A percentile compares a stretch with the other conserved stretches of the same genome.
phyloP scores from a whole-genome alignment of 2,113 vertebrate genomes.

The Phodopus roborovskii region DNA sequence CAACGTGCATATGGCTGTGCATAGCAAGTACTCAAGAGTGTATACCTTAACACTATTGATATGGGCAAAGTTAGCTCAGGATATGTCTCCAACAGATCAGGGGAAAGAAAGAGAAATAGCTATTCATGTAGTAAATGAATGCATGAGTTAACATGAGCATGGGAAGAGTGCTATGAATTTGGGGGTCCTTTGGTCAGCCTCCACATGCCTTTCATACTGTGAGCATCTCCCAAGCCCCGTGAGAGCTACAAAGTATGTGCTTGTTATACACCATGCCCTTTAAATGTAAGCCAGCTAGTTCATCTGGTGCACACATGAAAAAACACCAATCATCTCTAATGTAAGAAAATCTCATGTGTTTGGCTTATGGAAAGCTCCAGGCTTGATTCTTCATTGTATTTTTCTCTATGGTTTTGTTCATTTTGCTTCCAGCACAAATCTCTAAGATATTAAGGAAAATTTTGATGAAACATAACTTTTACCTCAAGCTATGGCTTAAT shows the following conservation, averaged over 20 bases:
- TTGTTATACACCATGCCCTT: constrained; percentile 38
- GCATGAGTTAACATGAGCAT: neutral
- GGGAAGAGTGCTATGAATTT: neutral
- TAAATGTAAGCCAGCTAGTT: constrained; percentile 43
- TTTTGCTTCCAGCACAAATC: neutral
- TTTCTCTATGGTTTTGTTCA: neutral
- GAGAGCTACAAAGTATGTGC: neutral
- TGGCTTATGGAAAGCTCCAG: neutral
- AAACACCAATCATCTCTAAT: neutral
- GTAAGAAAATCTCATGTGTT: neutral
- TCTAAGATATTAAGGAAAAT: neutral
- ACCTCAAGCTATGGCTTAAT: neutral
- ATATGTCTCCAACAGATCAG: neutral
- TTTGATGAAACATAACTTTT: neutral
- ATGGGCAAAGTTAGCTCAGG: neutral
- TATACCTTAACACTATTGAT: neutral
- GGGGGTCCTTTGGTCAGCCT: neutral
- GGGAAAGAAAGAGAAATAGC: neutral
- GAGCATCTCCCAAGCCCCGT: neutral
- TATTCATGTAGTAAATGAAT: neutral
- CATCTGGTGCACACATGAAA: constrained; percentile 27
- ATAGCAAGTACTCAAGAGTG: neutral
- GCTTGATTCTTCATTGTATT: neutral
- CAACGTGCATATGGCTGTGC: neutral
- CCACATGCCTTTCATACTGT: neutral